Conservation (phyloP, 2,113 vertebrate species). For the Mungos mungo region DNA sequence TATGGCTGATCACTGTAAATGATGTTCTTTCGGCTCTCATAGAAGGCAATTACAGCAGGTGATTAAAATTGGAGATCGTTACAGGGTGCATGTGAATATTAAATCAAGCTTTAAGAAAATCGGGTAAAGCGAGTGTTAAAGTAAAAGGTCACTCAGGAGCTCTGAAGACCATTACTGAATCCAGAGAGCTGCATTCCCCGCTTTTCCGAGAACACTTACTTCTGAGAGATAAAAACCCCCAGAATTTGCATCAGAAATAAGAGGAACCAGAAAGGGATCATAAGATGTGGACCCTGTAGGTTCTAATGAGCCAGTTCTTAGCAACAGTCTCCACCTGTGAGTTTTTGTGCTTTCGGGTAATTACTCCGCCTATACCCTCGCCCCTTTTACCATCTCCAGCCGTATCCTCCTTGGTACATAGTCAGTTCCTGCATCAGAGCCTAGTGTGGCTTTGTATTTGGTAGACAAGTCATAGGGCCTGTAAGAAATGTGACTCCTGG, state of each 20-base stretch:
- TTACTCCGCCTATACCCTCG: background rate
- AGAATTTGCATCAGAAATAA: background rate
- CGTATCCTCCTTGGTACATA: background rate
- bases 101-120: constrained; percentile 78
- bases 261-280: background rate
- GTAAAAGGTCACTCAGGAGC: constrained; percentile 20
- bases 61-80: constrained; percentile 85
- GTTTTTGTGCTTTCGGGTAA: background rate
- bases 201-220: background rate
- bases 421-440: background rate
- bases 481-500: rapidly evolving
- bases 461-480: background rate
- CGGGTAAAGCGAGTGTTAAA: constrained; percentile 54
- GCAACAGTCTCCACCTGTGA: background rate
- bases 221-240: background rate
- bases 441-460: rapidly evolving
- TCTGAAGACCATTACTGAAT: constrained; percentile 20
- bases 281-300: background rate
- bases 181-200: background rate
- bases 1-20: constrained; percentile 61
- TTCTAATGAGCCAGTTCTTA: background rate
- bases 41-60: constrained; percentile 79
- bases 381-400: background rate
- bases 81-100: constrained; percentile 80
- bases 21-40: constrained; percentile 78